Evolutionary conservation across 2,113 vertebrate genomes (phyloP), one percentile per base, ranked within the genome.

Genomic region (Siphamia tubifer): DNA sequence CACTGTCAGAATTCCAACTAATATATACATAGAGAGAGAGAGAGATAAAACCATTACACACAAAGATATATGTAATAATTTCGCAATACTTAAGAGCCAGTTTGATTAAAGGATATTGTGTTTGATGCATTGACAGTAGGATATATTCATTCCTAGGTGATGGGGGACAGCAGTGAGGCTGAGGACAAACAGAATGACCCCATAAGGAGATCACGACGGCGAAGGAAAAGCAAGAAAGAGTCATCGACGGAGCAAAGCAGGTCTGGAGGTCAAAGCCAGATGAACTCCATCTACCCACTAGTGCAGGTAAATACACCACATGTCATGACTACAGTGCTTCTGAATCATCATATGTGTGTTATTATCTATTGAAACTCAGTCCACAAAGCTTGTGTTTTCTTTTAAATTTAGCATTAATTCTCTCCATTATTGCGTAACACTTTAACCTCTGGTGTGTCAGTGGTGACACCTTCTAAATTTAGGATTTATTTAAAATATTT

Each of bases 111-210:
- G n/a, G n/a, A n/a, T n/a, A n/a, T n/a, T n/a, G n/a, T n/a, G n/a
- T n/a, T n/a, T n/a, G n/a, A n/a, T n/a, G n/a, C n/a, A n/a, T n/a
- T n/a, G n/a, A n/a, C n/a, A n/a, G n/a, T 39, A 42, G 20, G 21
- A n/a, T 45, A 13, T 45, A n/a, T 48, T 48, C n/a, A 30, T 48
- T 68, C 21, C 5, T 91, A 94, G 87, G 72, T 93, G 35, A 84
- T 87, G 17, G 88, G 87, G 0, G 96, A 99, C 86, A 98, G 96
- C 90, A 99, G 97, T 0, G 95, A 96, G 56, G 90, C 92, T 0
- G 96, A 98, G 63, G 95, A 96, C 49, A 68, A 68, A 20, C 87
- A 83, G 31, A 91, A 58, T 0, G 77, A 92, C 8, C 74, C 86
- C 1, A 86, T 95, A 48, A 91, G 90, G 74, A 90, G 89, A 57